Evolutionary conservation across 2,113 vertebrate genomes (phyloP), one percentile per base, ranked within the genome.

Genomic region (Paratilapia polleni): DNA sequence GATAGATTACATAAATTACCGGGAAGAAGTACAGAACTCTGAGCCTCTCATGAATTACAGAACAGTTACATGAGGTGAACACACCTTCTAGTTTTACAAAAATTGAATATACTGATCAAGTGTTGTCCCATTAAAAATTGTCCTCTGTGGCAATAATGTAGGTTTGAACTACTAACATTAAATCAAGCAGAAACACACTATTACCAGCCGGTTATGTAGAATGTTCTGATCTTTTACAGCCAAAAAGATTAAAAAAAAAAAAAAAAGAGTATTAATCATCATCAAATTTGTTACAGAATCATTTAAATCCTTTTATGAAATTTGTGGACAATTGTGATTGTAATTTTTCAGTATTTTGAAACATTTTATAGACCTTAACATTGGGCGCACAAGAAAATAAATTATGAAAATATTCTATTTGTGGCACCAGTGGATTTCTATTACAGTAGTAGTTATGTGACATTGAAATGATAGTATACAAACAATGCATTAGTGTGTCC

Each of bases 371-470:
- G 52, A 41, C 14, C 52, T 64, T 19, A 73, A 52, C 14, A 73
- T 20, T 0, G 4, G 3, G 24, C 31, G 43, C 52, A 31, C 28
- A 31, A 31, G 28, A 31, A 31, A 8, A 60, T 15, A 66, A 24
- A 19, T 13, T 4, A 19, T 64, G 2, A 54, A 63, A 81, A 52
- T 59, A 19, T 38, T 36, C 1, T 19, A 0, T 57, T 56, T 8
- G 36, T 28, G 20, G 31, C 47, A 70, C 49, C 58, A 10, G 17
- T 41, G 17, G 11, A 62, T 87, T 81, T 26, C n/a, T 43, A 26
- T 63, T 47, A 20, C 34, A 57, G 4, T 20, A 28, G 8, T 70
- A 84, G 56, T 80, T 59, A 81, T 61, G 73, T 86, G 85, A 91
- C 85, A 87, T 85, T 91, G 85, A 84, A 73, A 22, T 20, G 34